These are phyloP conservation scores for Amblyornis subalaris DNA, from an alignment of 2,113 vertebrate species.

Conservation along the genomic window DNA sequence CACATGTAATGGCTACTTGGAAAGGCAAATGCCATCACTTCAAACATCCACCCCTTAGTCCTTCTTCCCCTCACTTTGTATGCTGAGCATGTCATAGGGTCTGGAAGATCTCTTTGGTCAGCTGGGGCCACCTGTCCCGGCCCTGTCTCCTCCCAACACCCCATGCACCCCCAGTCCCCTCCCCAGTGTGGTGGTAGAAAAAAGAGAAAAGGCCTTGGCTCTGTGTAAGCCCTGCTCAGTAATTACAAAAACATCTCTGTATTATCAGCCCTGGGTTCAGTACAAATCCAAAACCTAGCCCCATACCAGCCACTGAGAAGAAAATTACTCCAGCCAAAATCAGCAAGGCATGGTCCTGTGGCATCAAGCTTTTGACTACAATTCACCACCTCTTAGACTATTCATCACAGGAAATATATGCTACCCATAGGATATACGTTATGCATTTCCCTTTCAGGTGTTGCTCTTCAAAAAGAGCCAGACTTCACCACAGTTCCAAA, in stretches of 20 bases:
- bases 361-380: neutral
- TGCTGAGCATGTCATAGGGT: neutral
- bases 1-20: accelerated
- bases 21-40: neutral
- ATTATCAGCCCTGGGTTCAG: neutral
- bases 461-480: neutral
- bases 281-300: neutral
- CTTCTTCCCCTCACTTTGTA: neutral
- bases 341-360: neutral
- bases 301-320: neutral
- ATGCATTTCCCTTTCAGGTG: neutral
- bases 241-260: neutral
- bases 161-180: neutral
- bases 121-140: neutral
- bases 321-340: neutral
- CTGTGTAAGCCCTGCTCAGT: neutral
- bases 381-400: neutral
- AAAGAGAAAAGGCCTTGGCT: neutral
- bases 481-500: neutral
- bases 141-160: neutral
- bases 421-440: accelerated
- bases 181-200: neutral
- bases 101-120: neutral
- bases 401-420: neutral
- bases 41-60: neutral